Conservation (phyloP, 2,113 vertebrate genomes). For the Halichoeres trimaculatus region DNA sequence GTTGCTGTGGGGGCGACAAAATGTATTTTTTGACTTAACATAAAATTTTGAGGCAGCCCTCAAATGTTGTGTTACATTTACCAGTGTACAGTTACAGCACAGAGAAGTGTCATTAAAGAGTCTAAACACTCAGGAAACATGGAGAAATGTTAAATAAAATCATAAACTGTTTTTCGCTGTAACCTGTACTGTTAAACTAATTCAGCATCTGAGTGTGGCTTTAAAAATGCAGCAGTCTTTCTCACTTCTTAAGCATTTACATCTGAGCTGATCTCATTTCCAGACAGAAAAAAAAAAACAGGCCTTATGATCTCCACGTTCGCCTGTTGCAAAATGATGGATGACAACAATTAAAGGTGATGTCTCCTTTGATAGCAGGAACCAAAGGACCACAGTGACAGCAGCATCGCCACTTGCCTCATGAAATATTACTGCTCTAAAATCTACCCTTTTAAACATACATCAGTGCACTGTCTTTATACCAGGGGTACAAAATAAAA, state of each 20-base stretch:
- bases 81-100: neutral
- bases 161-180: too few relatives aligned
- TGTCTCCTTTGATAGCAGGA: constrained; percentile 66
- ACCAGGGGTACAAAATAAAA: constrained; percentile 7
- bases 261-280: constrained; percentile 32
- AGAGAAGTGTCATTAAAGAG: neutral
- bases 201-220: neutral
- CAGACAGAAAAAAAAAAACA: constrained; percentile 56
- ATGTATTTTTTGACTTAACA: too few relatives aligned
- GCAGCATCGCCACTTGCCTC: constrained; percentile 54
- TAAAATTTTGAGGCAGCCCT: too few relatives aligned
- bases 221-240: constrained; percentile 28
- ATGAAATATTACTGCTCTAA: constrained; percentile 69
- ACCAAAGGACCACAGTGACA: constrained; percentile 62
- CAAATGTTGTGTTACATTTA: too few relatives aligned
- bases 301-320: constrained; percentile 57
- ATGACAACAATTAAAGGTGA: constrained; percentile 80
- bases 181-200: neutral
- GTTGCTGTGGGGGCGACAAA: too few relatives aligned
- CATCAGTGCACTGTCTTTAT: constrained; percentile 50
- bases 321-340: constrained; percentile 66
- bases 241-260: constrained; percentile 2
- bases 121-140: constrained; percentile 23
- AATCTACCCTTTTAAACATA: constrained; percentile 61
- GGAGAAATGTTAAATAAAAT: constrained; percentile 35